Conservation (phyloP, 2,888 invertebrate genomes). For the Dione vanillae region DNA sequence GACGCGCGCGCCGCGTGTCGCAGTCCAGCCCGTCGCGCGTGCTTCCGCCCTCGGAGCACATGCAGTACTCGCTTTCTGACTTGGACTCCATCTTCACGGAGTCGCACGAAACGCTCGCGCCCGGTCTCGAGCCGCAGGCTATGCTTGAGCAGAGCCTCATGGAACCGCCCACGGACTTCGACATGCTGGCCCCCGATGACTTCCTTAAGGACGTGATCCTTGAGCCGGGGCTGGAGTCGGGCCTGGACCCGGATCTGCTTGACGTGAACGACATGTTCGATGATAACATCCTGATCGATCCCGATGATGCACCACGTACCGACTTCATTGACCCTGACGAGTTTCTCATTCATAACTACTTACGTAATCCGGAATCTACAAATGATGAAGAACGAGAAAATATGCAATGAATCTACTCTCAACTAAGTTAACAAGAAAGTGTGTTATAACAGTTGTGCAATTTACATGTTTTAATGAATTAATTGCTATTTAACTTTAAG, state of each 20-base stretch:
- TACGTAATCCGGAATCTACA: constrained; percentile 30
- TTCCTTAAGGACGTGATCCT: constrained; percentile 42
- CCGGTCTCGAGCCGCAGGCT: neutral
- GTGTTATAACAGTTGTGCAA: neutral
- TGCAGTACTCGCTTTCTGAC: constrained; percentile 64
- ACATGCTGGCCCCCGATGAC: constrained; percentile 36
- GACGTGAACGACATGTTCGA: constrained; percentile 42
- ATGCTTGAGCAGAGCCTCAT: constrained; percentile 4
- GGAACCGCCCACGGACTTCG: constrained; percentile 27
- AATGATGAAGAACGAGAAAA: constrained; percentile 28
- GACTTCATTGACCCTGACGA: constrained; percentile 40
- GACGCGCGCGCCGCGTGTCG: constrained; percentile 89
- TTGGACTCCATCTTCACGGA: constrained; percentile 66
- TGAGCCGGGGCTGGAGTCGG: constrained; percentile 39
- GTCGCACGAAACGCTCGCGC: constrained; percentile 50
- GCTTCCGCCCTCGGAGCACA: constrained; percentile 59
- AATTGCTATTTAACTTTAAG: neutral
- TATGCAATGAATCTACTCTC: neutral
- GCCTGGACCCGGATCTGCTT: constrained; percentile 37
- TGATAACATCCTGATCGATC: constrained; percentile 31
- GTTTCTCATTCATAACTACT: constrained; percentile 37
- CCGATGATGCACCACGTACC: constrained; percentile 36
- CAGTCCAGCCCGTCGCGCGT: constrained; percentile 87
- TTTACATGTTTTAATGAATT: neutral
- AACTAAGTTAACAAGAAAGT: neutral